phyloP scores from a whole-genome alignment of 2,888 invertebrate species.

The Campaea margaritaria region DNA sequence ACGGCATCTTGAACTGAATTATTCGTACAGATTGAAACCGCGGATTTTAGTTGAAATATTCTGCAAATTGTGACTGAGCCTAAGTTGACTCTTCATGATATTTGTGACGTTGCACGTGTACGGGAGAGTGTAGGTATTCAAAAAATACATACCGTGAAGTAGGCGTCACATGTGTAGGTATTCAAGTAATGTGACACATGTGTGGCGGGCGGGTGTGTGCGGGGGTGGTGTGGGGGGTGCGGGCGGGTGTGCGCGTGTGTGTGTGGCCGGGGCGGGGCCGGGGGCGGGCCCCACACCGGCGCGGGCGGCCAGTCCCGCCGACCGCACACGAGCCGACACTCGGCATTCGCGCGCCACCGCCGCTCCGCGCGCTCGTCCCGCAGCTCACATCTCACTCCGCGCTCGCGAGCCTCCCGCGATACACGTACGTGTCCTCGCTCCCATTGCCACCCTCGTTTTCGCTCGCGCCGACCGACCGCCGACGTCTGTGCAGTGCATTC shows the following conservation, averaged over 20 bases:
- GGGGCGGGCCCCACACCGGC: slow-evolving; percentile 69
- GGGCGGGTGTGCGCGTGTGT: slow-evolving; percentile 61
- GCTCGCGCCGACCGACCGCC: slow-evolving; percentile 48
- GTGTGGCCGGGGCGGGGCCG: slow-evolving; percentile 70
- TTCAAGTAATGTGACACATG: slow-evolving; percentile 73
- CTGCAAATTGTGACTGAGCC: background rate
- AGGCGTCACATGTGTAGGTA: slow-evolving; percentile 82
- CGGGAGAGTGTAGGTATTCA: slow-evolving; percentile 63
- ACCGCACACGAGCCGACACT: slow-evolving; percentile 64
- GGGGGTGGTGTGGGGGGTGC: slow-evolving; percentile 59
- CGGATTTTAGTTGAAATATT: background rate
- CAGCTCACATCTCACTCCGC: slow-evolving; percentile 58
- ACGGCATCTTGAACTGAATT: slow-evolving; percentile 12
- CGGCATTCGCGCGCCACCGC: slow-evolving; percentile 74
- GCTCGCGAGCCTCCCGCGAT: slow-evolving; percentile 67
- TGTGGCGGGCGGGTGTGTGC: slow-evolving; percentile 58
- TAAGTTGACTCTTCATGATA: background rate
- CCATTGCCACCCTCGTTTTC: slow-evolving; percentile 54
- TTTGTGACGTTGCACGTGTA: slow-evolving; percentile 32
- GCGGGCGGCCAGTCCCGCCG: slow-evolving; percentile 64
- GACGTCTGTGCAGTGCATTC: slow-evolving; percentile 62
- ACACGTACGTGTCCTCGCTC: slow-evolving; percentile 64
- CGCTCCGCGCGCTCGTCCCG: slow-evolving; percentile 64
- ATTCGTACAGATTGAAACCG: background rate
- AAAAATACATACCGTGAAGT: slow-evolving; percentile 75